phyloP scores from a whole-genome alignment of 2,797 vertebrate genomes.

The Danio kyathit region DNA sequence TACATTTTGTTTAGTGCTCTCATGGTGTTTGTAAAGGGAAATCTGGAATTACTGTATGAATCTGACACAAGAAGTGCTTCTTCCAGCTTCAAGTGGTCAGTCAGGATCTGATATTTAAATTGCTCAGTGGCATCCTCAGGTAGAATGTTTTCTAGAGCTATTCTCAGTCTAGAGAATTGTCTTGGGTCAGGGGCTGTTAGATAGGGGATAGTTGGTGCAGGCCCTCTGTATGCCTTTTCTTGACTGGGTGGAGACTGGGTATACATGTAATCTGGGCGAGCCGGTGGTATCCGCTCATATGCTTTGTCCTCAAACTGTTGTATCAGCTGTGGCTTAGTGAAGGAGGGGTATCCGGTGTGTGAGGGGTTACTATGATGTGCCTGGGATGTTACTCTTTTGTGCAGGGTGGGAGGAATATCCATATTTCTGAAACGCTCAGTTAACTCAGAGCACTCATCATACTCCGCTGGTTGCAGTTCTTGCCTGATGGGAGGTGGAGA shows the following conservation, averaged over 20 bases:
- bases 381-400: not conserved
- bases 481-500: not conserved
- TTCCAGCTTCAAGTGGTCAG: conserved; percentile 49
- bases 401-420: not conserved
- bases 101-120: no score
- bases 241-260: no score
- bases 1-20: conserved; percentile 26
- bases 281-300: no score
- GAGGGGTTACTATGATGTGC: not conserved
- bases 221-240: no score
- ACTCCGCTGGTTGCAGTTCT: not conserved
- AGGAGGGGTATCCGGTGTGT: not conserved
- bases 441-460: conserved; percentile 1
- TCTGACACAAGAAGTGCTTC: conserved; percentile 44
- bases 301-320: no score
- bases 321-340: not conserved
- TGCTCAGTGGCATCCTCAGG: no score
- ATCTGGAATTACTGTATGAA: conserved; percentile 34
- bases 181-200: no score
- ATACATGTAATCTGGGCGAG: no score
- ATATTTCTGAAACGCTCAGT: not conserved
- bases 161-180: no score
- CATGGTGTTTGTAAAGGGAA: conserved; percentile 37
- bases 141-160: no score
- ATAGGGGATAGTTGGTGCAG: no score